These are phyloP conservation scores for Agrotis puta DNA, from an alignment of 2,888 invertebrate species.

Conservation along the genomic window DNA sequence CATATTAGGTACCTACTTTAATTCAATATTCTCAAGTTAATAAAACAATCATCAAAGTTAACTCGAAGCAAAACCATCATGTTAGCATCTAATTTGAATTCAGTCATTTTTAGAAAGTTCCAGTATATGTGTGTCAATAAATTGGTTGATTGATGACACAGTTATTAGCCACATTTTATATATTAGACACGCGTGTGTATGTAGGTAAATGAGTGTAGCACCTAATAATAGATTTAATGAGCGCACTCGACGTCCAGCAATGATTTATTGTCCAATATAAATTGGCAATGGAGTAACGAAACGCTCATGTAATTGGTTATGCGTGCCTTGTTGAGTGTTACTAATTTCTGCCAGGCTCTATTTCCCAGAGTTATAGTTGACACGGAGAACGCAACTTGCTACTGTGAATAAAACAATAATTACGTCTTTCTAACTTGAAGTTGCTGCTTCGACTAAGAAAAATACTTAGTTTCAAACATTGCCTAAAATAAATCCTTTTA, in stretches of 20 bases:
- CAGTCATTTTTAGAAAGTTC: conserved; percentile 56
- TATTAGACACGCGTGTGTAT: conserved; percentile 63
- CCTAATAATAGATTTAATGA: conserved; percentile 67
- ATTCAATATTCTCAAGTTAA: conserved; percentile 28
- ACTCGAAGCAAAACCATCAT: conserved; percentile 9
- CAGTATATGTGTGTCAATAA: conserved; percentile 52
- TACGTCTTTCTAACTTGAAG: background rate
- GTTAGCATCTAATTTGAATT: conserved; percentile 37
- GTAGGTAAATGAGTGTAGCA: conserved; percentile 65
- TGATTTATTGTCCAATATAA: conserved; percentile 66
- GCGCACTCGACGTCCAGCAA: conserved; percentile 56
- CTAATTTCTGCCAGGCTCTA: conserved; percentile 57
- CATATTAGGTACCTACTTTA: background rate
- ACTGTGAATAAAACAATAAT: conserved; percentile 13
- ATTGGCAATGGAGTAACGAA: conserved; percentile 61
- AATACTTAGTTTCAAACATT: background rate
- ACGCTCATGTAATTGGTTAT: conserved; percentile 61
- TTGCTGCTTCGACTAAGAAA: background rate
- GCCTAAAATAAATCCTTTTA: background rate
- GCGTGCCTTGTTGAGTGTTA: conserved; percentile 62
- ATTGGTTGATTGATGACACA: conserved; percentile 67
- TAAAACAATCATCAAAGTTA: conserved; percentile 40
- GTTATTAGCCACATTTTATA: conserved; percentile 64
- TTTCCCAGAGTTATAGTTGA: conserved; percentile 47
- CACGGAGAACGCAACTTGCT: conserved; percentile 14